These are phyloP conservation scores for Sylvilagus bachmani DNA, from an alignment of 2,113 vertebrate species.

Conservation along the genomic window DNA sequence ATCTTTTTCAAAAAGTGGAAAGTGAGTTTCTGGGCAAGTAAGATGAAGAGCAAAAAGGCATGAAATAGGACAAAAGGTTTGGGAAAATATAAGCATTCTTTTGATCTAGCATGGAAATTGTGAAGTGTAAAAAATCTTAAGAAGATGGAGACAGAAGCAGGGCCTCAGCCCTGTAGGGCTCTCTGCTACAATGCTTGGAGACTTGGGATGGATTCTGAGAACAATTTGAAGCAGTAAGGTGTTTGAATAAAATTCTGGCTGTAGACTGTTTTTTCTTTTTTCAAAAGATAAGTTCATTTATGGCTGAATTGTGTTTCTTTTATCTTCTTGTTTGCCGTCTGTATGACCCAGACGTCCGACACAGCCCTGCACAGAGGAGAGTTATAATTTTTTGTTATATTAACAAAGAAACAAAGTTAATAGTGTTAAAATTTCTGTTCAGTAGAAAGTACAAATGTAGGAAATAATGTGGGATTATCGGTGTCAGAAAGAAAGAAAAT, in stretches of 20 bases:
- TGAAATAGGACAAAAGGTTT: background rate
- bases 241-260: background rate
- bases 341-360: background rate
- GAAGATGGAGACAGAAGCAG: background rate
- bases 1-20: background rate
- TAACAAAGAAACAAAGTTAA: background rate
- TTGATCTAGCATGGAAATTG: background rate
- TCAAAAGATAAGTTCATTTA: background rate
- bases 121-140: background rate
- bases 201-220: background rate
- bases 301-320: background rate
- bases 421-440: background rate
- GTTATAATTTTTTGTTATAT: background rate
- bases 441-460: background rate
- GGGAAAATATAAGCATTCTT: background rate
- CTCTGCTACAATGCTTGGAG: background rate
- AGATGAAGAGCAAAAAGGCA: background rate
- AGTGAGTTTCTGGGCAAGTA: background rate
- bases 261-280: background rate
- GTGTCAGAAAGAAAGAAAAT: background rate
- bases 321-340: background rate
- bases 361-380: background rate
- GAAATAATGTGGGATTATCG: background rate
- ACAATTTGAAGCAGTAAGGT: background rate
- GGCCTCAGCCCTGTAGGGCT: background rate